Evolutionary conservation across 1,140 invertebrate genomes (phyloP), one percentile per base, ranked within the genome.

Genomic region (Drosophila auraria): DNA sequence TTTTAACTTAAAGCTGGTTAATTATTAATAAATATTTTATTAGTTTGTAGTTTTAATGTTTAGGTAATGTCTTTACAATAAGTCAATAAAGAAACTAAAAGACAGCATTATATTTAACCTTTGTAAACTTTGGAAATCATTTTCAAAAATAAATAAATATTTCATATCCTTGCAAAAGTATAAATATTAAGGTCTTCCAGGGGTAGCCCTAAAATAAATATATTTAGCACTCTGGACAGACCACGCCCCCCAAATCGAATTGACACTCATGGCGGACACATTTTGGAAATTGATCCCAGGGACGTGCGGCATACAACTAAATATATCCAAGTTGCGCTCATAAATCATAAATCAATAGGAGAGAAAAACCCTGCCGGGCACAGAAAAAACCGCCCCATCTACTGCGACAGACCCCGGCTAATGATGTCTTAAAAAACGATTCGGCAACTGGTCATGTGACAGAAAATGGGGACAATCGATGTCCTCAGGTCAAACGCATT

Each of bases 361-460:
- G 51, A 51, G 53, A 49, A 63, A 64, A 71, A 70, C 27, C 62
- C 79, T 64, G 20, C 45, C 45, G 38, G 72, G 36, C 81, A 56
- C 9, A 54, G 42, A 42, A 50, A 36, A 72, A 56, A 58, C 36
- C 58, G 25, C 20, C 42, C 36, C 57, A 58, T 51, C 49, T 61
- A 68, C 42, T 42, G 75, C 54, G 47, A 54, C 44, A 61, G 51
- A 68, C 57, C 30, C 25, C 33, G 61, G 82, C 86, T 89, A 90
- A 90, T 90, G 86, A 90, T 90, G 86, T 84, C 87, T 90, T 90
- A 90, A 90, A 90, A 90, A 90, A 90, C 86, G 86, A 82, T 90
- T 90, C 83, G 44, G 54, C 60, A 65, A 83, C 78, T 63, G 72
- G 75, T 69, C 78, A 78, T 82, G 87, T 86, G 87, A 90, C 82